These are phyloP conservation scores for Cheilinus undulatus DNA, from an alignment of 2,113 vertebrate genomes.

Conservation along the genomic window DNA sequence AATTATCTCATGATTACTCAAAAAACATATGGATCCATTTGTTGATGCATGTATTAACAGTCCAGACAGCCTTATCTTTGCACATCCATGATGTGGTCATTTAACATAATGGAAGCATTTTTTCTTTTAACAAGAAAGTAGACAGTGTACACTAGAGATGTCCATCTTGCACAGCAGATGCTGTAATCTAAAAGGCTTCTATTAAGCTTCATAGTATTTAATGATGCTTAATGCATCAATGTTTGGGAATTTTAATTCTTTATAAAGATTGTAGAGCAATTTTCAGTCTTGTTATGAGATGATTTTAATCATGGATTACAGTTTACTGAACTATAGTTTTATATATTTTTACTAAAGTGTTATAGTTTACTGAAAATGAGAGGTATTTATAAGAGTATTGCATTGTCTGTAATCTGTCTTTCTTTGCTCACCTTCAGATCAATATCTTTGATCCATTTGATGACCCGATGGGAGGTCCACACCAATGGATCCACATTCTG, in stretches of 20 bases:
- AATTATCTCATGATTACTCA: not conserved
- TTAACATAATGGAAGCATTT: constrained; percentile 22
- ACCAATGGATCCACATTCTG: constrained; percentile 87
- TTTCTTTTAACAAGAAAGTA: not conserved
- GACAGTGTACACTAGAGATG: constrained; percentile 15
- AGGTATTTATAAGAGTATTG: too few species aligned
- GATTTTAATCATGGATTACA: too few species aligned
- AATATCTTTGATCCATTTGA: constrained; percentile 89
- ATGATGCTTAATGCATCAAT: too few species aligned
- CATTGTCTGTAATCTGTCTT: not conserved
- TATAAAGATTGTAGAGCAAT: too few species aligned
- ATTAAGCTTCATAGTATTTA: too few species aligned
- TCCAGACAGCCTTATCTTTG: constrained; percentile 34
- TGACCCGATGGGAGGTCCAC: constrained; percentile 89
- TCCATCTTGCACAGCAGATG: constrained; percentile 17
- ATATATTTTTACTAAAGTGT: not conserved
- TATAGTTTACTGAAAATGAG: too few species aligned
- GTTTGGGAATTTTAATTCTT: too few species aligned
- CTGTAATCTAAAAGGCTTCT: constrained; percentile 29
- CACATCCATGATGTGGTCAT: constrained; percentile 1
- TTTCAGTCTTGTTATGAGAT: too few species aligned
- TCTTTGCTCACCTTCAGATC: constrained; percentile 86
- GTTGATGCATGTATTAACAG: constrained; percentile 2
- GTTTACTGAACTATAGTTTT: too few species aligned
- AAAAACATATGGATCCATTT: constrained; percentile 20